Percentiles rank a stretch among this genome's conserved stretches.
Evolutionary conservation across 2,113 vertebrate genomes (phyloP).

Genomic region (Amphiprion percula): DNA sequence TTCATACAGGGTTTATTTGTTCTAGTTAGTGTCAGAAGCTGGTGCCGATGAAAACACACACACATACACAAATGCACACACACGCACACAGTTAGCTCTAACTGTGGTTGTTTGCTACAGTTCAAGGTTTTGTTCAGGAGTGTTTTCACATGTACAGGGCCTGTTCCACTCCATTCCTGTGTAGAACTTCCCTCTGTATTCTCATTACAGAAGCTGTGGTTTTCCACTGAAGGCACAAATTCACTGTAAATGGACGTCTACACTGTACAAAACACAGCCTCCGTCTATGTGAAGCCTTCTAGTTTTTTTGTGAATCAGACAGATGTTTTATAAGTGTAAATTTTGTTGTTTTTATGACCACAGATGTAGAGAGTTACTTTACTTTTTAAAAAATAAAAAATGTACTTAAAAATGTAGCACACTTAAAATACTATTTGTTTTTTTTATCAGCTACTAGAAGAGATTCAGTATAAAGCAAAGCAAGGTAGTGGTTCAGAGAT

Average conservation of each 20-base stretch:
- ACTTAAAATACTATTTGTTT: no score
- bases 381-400: no score
- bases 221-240: slow-evolving; percentile 1
- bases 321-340: no score
- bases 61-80: slow-evolving; percentile 23
- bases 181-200: slow-evolving; percentile 23
- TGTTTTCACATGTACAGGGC: slow-evolving; percentile 48
- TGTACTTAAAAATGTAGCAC: no score
- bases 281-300: neutral
- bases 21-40: slow-evolving; percentile 19
- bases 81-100: slow-evolving; percentile 5
- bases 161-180: slow-evolving; percentile 62
- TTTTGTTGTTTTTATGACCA: no score
- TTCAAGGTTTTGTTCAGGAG: slow-evolving; percentile 48
- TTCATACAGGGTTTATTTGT: slow-evolving; percentile 55
- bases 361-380: neutral
- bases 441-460: no score
- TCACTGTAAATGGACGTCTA: no score
- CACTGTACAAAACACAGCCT: neutral
- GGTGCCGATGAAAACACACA: neutral
- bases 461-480: no score
- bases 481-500: no score
- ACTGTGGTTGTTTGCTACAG: slow-evolving; percentile 46
- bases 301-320: no score
- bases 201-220: slow-evolving; percentile 27